phyloP scores from a whole-genome alignment of 2,797 vertebrate genomes.

The Pterois miles region DNA sequence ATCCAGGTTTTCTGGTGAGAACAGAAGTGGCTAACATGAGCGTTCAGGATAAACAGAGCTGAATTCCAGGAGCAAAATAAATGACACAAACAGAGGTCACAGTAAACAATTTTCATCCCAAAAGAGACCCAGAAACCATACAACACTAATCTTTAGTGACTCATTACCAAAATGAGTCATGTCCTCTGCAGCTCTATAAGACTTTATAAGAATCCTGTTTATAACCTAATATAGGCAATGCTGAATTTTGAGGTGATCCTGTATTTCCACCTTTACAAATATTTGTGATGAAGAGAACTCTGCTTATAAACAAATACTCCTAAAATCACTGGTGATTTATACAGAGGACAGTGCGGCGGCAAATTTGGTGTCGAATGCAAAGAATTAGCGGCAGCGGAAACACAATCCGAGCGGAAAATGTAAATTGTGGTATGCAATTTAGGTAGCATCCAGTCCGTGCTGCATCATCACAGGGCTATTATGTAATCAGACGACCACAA shows the following conservation, averaged over 20 bases:
- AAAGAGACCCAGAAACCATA: constrained; percentile 53
- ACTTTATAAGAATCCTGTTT: constrained; percentile 41
- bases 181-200: constrained; percentile 27
- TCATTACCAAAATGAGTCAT: constrained; percentile 63
- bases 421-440: constrained; percentile 24
- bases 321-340: constrained; percentile 6
- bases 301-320: constrained; percentile 19
- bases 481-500: constrained; percentile 28
- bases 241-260: constrained; percentile 53
- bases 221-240: constrained; percentile 59
- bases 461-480: background rate
- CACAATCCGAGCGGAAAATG: constrained; percentile 7
- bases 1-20: constrained; percentile 63
- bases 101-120: constrained; percentile 63
- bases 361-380: constrained; percentile 20
- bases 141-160: constrained; percentile 52
- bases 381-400: constrained; percentile 16
- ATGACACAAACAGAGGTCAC: constrained; percentile 64
- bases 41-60: constrained; percentile 62
- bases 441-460: background rate
- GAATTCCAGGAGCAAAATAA: constrained; percentile 70
- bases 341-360: background rate
- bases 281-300: constrained; percentile 47
- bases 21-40: constrained; percentile 63
- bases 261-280: constrained; percentile 62